Evolutionary conservation across 2,797 vertebrate species (phyloP).

Genomic region (Silurus aristotelis): DNA sequence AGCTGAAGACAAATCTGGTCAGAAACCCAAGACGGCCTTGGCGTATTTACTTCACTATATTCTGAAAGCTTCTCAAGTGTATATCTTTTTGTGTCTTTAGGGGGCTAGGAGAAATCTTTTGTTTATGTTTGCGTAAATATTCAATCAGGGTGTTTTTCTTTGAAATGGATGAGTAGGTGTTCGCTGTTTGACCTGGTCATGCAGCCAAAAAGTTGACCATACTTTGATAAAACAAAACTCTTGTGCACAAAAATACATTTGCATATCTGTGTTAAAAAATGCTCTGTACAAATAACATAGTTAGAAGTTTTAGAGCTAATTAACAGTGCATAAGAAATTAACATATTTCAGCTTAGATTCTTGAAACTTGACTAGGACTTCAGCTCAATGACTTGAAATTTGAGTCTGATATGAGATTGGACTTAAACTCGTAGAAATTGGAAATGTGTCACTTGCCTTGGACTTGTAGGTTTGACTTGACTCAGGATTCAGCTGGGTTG

Average conservation of each 20-base stretch:
- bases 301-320: not conserved
- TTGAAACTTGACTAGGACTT: not conserved
- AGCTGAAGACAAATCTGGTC: constrained; percentile 1
- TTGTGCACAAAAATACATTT: not conserved
- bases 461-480: not conserved
- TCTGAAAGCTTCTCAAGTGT: not conserved
- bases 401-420: not conserved
- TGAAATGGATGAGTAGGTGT: not conserved
- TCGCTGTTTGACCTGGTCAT: not conserved
- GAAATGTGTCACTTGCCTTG: too few relatives aligned
- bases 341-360: too few relatives aligned
- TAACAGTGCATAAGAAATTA: not conserved
- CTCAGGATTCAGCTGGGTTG: not conserved
- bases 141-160: not conserved
- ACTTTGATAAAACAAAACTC: not conserved
- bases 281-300: not conserved
- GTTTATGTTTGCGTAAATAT: constrained; percentile 5
- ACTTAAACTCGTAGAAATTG: too few relatives aligned
- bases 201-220: not conserved
- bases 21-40: constrained; percentile 23
- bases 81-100: constrained; percentile 5
- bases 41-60: constrained; percentile 6
- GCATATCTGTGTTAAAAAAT: not conserved
- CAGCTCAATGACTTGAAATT: not conserved
- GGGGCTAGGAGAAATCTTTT: not conserved